phyloP scores from a whole-genome alignment of 2,888 invertebrate species.

The Scelioninae gen. 1 region DNA sequence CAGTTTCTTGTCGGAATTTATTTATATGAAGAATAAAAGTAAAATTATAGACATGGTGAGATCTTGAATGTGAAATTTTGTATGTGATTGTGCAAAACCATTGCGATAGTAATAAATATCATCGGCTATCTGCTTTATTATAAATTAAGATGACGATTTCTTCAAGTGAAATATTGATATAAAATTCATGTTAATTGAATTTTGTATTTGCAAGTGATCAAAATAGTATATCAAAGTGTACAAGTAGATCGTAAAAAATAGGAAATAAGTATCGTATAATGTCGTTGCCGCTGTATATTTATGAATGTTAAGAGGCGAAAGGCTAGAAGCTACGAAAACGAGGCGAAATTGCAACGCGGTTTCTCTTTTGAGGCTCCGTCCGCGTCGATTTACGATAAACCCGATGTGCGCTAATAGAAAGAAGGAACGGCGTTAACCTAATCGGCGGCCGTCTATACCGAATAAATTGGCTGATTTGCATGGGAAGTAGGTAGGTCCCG shows the following conservation, averaged over 20 bases:
- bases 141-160: not conserved
- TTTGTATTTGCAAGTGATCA: constrained; percentile 1
- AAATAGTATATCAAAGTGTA: not conserved
- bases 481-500: constrained; percentile 80
- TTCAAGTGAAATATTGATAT: not conserved
- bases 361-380: constrained; percentile 52
- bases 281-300: constrained; percentile 50
- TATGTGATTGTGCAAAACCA: not conserved
- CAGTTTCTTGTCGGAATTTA: not conserved
- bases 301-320: constrained; percentile 50
- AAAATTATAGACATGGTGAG: not conserved
- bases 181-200: constrained; percentile 5
- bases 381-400: constrained; percentile 66
- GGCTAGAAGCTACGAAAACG: constrained; percentile 46
- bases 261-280: constrained; percentile 38
- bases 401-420: constrained; percentile 68
- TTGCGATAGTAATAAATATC: not conserved
- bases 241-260: constrained; percentile 23
- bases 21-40: too few species aligned
- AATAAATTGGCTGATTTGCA: constrained; percentile 83
- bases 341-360: constrained; percentile 53
- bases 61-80: not conserved
- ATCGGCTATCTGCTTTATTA: not conserved
- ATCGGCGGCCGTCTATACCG: constrained; percentile 79
- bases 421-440: constrained; percentile 78